Base-by-base conservation (phyloP, 2,113 vertebrate genomes). In the Pantherophis guttatus region DNA sequence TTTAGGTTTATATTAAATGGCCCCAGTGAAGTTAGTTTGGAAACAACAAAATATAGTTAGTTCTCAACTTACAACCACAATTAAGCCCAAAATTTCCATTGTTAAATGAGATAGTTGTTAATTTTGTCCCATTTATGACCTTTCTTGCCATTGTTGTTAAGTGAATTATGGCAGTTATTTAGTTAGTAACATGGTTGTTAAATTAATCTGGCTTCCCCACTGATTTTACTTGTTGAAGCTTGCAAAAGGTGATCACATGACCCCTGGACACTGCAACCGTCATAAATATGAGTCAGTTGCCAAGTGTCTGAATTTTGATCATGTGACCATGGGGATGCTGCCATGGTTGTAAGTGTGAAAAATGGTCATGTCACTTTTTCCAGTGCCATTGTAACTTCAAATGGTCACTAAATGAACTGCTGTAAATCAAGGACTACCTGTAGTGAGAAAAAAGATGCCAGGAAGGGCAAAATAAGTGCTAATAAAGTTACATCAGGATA, bases 401-500 rank as follows among this genome's bases (percentile, higher is more conserved):
- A 15, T 0, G 5, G n/a, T 70, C 62, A 17, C 29, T 70, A 33
- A 70, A 17, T 33, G 29, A 70, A 70, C 2, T 70, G 29, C 2
- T 70, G 29, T 33, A 70, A 33, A 2, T 70, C 65, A 70, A 70
- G 65, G 65, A n/a, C 5, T n/a, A 70, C 65, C 29, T 0, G 1
- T 7, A 88, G 33, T 81, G 7, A 87, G 21, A 23, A 57, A 39
- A 62, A 53, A 57, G 15, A 12, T 29, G 15, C 23, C 33, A 75
- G 23, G 50, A 33, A 39, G 23, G 26, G 1, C 85, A 87, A 75
- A 55, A 24, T 57, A 70, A 26, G 87, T 48, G 3, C 7, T 19
- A 11, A 54, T 70, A 55, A 81, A 15, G 96, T 58, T 92, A 89
- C 59, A 94, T 88, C 94, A 94, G 89, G 96, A 11, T 65, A n/a